Evolutionary conservation across 2,113 vertebrate species (phyloP).

Genomic region (Riparia riparia): DNA sequence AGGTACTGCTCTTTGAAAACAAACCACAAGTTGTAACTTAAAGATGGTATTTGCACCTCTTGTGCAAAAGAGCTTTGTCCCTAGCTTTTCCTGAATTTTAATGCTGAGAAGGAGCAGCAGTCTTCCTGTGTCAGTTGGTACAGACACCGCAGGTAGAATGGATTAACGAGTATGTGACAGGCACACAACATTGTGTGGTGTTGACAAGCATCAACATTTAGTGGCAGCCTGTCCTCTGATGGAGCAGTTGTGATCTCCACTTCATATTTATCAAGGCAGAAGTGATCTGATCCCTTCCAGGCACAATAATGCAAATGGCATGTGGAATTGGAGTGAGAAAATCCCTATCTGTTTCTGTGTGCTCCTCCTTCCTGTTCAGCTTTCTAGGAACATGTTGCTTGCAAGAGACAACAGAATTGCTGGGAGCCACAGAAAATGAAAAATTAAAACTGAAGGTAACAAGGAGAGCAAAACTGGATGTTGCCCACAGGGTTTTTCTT

Average conservation of each 20-base stretch:
- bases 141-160: not conserved
- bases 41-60: not conserved
- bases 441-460: not conserved
- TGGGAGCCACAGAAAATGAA: not conserved
- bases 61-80: not conserved
- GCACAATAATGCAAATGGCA: not conserved
- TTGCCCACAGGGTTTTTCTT: not conserved
- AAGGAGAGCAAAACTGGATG: not conserved
- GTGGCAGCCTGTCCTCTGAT: not conserved
- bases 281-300: not conserved
- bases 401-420: not conserved
- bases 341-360: not conserved
- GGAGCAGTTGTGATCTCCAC: not conserved
- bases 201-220: not conserved
- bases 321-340: not conserved
- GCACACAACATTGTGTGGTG: not conserved
- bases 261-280: not conserved
- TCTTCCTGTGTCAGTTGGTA: not conserved
- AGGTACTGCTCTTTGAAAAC: not conserved
- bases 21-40: not conserved
- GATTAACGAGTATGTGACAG: not conserved
- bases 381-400: not conserved
- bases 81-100: not conserved
- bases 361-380: not conserved
- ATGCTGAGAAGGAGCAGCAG: not conserved